phyloP scores from a whole-genome alignment of 2,113 vertebrate species.

The Acanthisitta chloris region DNA sequence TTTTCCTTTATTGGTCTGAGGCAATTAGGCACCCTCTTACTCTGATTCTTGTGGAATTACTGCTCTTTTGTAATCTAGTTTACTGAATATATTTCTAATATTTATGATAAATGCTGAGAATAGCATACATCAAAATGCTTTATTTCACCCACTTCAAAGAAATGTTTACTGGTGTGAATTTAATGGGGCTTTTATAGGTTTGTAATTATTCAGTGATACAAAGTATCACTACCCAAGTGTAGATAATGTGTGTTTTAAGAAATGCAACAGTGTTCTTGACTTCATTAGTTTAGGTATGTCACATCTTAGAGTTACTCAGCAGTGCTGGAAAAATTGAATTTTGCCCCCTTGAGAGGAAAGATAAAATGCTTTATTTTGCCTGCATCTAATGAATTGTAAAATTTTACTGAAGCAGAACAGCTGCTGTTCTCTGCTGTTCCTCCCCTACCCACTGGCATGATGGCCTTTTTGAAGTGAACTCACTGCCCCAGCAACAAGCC shows the following conservation, averaged over 20 bases:
- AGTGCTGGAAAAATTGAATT: neutral
- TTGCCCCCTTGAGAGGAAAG: neutral
- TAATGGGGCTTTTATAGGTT: conserved; percentile 39
- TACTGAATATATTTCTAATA: conserved; percentile 51
- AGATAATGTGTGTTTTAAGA: conserved; percentile 45
- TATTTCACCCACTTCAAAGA: conserved; percentile 45
- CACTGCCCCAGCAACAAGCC: neutral
- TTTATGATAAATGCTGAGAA: conserved; percentile 13
- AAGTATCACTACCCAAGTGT: neutral
- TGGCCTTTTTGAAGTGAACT: neutral
- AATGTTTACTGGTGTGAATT: conserved; percentile 58
- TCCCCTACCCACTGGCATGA: neutral
- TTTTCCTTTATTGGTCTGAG: conserved; percentile 65
- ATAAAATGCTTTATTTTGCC: neutral
- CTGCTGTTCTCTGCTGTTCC: neutral
- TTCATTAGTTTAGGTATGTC: conserved; percentile 21
- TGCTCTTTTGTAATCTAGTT: conserved; percentile 44
- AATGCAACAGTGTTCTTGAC: conserved; percentile 7
- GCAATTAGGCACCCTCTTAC: conserved; percentile 55
- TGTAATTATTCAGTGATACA: neutral
- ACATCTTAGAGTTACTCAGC: neutral
- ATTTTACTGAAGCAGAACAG: conserved; percentile 18
- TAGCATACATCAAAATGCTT: conserved; percentile 37
- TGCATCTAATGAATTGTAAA: neutral
- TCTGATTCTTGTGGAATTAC: conserved; percentile 62